Evolutionary conservation across 1,140 invertebrate species (phyloP), one percentile per base, ranked within the genome.

Genomic region (Harlomillsia oculata): DNA sequence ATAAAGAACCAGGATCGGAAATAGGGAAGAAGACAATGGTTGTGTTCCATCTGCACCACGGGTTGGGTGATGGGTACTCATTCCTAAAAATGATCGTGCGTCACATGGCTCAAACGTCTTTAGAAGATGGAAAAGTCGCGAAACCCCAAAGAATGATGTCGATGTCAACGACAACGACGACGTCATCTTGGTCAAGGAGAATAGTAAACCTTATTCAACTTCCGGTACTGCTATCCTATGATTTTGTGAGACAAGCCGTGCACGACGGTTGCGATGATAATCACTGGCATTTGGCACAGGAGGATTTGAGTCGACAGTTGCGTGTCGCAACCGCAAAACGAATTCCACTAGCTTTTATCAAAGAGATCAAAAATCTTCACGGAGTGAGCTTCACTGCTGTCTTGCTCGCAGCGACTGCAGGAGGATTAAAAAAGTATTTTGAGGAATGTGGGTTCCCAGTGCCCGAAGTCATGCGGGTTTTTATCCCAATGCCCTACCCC

Each of bases 391-490:
- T 58, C 32, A 52, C 49, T 3, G 25, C 45, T 13, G 36, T 58
- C 8, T 30, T 58, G 2, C 14, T 58, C 13, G 56, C 34, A 4
- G 56, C 45, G 4, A 25, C 28, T 16, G 14, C 48, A 2, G 56
- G 56, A 8, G 56, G 56, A 23, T 43, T 58, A 29, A 6, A 49
- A 44, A 58, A 45, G 8, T 39, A 58, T 34, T 52, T 58, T 5
- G 16, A 43, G 43, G 48, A 45, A 36, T 8, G 3, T 2, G 6
- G n/a, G 41, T 52, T 29, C 26, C 37, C 8, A 29, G 23, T 56
- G 4, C 43, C 53, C 11, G 26, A 23, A 8, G 4, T 14, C 5
- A 34, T 40, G 34, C 53, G 48, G 26, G 44, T 23, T 28, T 46
- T 46, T 18, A 28, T 46, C 26, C 44, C 44, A 6, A 46, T 46